These are phyloP conservation scores for Parnassius orleans DNA, from an alignment of 2,888 invertebrate species.

Conservation along the genomic window DNA sequence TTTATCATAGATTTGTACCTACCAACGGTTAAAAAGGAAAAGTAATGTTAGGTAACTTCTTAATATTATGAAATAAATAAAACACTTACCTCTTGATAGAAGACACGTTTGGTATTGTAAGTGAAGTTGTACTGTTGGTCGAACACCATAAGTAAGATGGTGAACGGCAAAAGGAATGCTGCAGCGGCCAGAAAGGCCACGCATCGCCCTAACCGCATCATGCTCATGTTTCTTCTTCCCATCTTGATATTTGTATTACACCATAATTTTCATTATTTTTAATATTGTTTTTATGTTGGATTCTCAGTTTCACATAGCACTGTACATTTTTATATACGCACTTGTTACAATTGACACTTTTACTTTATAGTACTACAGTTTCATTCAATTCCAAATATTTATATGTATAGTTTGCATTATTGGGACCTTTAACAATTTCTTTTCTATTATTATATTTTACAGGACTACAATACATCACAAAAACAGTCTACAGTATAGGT, in stretches of 20 bases:
- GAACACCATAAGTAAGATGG: constrained; percentile 82
- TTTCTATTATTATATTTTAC: too few relatives aligned
- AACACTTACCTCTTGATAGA: constrained; percentile 73
- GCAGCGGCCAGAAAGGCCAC: constrained; percentile 82
- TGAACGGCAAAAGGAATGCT: constrained; percentile 81
- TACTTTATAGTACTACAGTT: not conserved
- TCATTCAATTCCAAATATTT: not conserved
- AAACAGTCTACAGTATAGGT: too few relatives aligned
- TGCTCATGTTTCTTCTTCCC: constrained; percentile 67
- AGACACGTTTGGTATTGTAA: constrained; percentile 70
- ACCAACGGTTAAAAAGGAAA: too few relatives aligned
- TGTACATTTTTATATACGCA: not conserved
- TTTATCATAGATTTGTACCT: too few relatives aligned
- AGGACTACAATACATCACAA: too few relatives aligned
- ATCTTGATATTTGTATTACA: constrained; percentile 35
- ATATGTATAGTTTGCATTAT: not conserved
- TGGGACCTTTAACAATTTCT: not conserved
- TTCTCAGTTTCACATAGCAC: not conserved
- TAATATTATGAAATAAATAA: not conserved
- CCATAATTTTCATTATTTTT: constrained; percentile 22
- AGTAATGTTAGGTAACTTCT: too few relatives aligned
- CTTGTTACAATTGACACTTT: not conserved
- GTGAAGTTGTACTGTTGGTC: constrained; percentile 83
- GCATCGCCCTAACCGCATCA: constrained; percentile 78
- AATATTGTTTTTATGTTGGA: not conserved